These are phyloP conservation scores for Timandra comae DNA, from an alignment of 2,888 invertebrate genomes.

Conservation along the genomic window DNA sequence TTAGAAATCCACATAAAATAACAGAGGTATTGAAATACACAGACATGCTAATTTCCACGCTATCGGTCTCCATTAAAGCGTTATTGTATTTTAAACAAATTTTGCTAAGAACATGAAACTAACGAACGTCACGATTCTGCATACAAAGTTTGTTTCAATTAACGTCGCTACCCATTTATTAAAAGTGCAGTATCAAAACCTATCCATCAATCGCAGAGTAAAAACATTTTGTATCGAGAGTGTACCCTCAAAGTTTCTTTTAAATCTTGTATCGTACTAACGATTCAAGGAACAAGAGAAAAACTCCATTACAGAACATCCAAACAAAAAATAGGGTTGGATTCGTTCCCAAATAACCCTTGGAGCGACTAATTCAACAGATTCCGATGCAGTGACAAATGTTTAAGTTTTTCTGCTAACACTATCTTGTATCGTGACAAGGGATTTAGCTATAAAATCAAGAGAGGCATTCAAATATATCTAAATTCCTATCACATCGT, in stretches of 20 bases:
- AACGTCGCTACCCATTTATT: no score
- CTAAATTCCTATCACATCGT: no score
- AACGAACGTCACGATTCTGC: slow-evolving; percentile 27
- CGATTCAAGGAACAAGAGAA: slow-evolving; percentile 26
- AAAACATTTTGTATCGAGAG: no score
- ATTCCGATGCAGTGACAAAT: slow-evolving; percentile 74
- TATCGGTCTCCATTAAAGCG: no score
- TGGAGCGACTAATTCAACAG: slow-evolving; percentile 66
- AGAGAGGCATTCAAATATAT: no score
- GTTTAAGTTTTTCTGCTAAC: slow-evolving; percentile 58
- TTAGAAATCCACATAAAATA: no score
- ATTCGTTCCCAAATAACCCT: slow-evolving; percentile 45
- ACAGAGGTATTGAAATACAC: no score
- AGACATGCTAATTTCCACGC: no score
- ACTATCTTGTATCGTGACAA: slow-evolving; percentile 33
- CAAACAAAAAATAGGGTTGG: slow-evolving; percentile 55
- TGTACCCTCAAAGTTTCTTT: slow-evolving; percentile 24
- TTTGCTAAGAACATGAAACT: slow-evolving; percentile 22
- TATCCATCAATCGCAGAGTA: no score
- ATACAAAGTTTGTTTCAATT: slow-evolving; percentile 23
- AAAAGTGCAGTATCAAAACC: no score
- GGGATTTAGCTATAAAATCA: slow-evolving; percentile 21
- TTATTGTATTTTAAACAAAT: neutral
- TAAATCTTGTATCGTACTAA: slow-evolving; percentile 23
- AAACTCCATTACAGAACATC: slow-evolving; percentile 34